phyloP scores from a whole-genome alignment of 2,113 vertebrate genomes.

The Tiliqua scincoides region DNA sequence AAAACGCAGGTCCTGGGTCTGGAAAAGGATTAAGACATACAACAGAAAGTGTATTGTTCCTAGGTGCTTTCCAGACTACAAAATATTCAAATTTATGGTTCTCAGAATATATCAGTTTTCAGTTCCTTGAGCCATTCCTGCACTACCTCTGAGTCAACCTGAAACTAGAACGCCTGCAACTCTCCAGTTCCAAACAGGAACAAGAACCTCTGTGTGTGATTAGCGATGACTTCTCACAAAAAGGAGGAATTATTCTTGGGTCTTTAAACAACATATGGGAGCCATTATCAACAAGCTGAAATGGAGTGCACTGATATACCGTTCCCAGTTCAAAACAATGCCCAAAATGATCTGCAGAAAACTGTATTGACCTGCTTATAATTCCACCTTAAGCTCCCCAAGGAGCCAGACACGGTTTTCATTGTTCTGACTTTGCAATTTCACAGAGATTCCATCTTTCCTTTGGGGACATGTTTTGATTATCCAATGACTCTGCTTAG shows the following conservation, averaged over 20 bases:
- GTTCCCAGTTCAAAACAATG: slow-evolving; percentile 67
- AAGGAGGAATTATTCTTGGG: not conserved
- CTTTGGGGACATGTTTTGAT: slow-evolving; percentile 43
- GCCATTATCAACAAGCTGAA: slow-evolving; percentile 54
- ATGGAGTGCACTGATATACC: slow-evolving; percentile 66
- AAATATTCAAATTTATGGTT: not conserved
- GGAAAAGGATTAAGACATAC: not conserved
- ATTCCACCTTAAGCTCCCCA: slow-evolving; percentile 57
- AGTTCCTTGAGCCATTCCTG: not conserved
- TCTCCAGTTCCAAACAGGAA: slow-evolving; percentile 6
- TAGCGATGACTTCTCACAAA: slow-evolving; percentile 26
- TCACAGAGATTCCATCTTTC: slow-evolving; percentile 54
- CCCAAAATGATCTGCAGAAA: slow-evolving; percentile 57
- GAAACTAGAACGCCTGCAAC: not conserved
- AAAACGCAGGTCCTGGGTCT: not conserved
- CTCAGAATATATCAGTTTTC: not conserved
- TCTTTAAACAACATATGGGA: slow-evolving; percentile 66
- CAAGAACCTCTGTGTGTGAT: slow-evolving; percentile 16
- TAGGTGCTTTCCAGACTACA: not conserved
- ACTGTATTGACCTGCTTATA: slow-evolving; percentile 58
- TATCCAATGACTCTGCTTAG: slow-evolving; percentile 34
- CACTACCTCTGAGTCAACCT: not conserved
- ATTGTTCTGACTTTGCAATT: slow-evolving; percentile 56
- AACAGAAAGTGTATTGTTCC: not conserved
- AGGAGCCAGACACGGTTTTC: slow-evolving; percentile 56